These are phyloP conservation scores for Trypoxylus dichotomus DNA, from an alignment of 1,140 invertebrate species.

Conservation along the genomic window DNA sequence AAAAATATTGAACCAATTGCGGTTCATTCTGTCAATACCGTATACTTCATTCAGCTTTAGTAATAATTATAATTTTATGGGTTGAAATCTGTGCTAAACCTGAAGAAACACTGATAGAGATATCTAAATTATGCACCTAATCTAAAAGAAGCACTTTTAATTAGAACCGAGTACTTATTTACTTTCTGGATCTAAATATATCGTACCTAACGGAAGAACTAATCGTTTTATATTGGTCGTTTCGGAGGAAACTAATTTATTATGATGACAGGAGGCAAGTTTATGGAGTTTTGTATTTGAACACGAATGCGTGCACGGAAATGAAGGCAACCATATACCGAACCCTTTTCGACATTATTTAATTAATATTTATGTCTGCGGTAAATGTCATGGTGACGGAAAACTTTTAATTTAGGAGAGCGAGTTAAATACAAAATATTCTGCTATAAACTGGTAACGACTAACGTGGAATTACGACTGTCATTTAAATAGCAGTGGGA, in stretches of 20 bases:
- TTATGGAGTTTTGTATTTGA: neutral
- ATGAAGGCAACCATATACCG: neutral
- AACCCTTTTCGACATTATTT: neutral
- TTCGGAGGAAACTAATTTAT: neutral
- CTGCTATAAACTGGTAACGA: neutral
- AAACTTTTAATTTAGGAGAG: neutral
- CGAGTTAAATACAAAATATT: constrained; percentile 3
- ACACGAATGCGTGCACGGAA: neutral
- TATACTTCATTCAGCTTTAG: too few relatives aligned
- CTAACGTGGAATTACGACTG: neutral
- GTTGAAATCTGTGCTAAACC: too few relatives aligned
- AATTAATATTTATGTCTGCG: constrained; percentile 7
- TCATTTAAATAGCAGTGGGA: neutral
- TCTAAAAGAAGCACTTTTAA: neutral
- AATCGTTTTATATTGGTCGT: neutral
- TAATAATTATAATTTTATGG: too few relatives aligned
- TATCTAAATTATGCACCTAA: too few relatives aligned
- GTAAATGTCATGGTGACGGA: neutral
- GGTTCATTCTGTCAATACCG: too few relatives aligned
- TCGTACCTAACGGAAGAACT: neutral
- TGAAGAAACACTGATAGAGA: too few relatives aligned
- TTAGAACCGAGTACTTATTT: neutral
- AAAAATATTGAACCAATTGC: too few relatives aligned
- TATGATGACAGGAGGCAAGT: neutral
- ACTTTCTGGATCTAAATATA: neutral